Conservation (phyloP, 2,797 vertebrate species). For the Hippocampus kuda region DNA sequence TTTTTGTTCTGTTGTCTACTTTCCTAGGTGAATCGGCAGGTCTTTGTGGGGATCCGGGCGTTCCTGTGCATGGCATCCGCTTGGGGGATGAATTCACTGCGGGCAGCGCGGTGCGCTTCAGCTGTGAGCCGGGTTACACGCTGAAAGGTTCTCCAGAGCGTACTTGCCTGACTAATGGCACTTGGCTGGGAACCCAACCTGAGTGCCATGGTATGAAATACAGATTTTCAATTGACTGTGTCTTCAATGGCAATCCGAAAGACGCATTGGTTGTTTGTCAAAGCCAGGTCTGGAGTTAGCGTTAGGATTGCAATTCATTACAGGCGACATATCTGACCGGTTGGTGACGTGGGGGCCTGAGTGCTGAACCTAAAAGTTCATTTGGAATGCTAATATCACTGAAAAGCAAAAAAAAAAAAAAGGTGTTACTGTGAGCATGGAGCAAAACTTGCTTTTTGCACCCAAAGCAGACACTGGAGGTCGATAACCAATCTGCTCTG, state of each 20-base stretch:
- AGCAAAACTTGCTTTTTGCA: constrained; percentile 10
- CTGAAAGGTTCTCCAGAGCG: constrained; percentile 84
- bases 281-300: too few relatives aligned
- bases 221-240: neutral
- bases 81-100: constrained; percentile 79
- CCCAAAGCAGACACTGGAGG: constrained; percentile 1
- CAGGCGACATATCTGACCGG: too few relatives aligned
- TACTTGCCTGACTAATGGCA: constrained; percentile 74
- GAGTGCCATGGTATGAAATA: constrained; percentile 82
- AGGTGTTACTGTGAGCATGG: constrained; percentile 1
- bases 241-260: neutral
- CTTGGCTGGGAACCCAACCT: constrained; percentile 83
- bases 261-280: neutral
- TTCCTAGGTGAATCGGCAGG: constrained; percentile 75
- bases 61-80: constrained; percentile 85
- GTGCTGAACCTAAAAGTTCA: neutral
- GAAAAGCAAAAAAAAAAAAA: neutral
- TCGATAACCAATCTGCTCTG: constrained; percentile 16
- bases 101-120: constrained; percentile 78
- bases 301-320: too few relatives aligned
- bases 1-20: constrained; percentile 1
- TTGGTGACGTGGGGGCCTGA: neutral
- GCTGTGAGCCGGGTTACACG: constrained; percentile 85
- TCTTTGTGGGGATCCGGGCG: constrained; percentile 84
- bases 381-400: neutral